These are phyloP conservation scores for Caenorhabditis wallacei DNA, from an alignment of 2,888 invertebrate genomes.

Conservation along the genomic window DNA sequence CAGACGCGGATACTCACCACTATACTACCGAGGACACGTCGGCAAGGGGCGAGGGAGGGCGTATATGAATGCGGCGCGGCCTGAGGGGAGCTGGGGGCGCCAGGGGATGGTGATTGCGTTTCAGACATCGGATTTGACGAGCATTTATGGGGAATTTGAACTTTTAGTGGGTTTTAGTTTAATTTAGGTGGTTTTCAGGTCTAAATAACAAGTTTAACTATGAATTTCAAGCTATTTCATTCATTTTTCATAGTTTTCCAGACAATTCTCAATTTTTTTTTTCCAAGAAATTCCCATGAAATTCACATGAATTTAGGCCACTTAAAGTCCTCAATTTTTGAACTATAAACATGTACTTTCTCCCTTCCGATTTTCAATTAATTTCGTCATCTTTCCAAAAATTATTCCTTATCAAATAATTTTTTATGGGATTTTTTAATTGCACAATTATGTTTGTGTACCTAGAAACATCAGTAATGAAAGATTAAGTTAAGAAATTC, in stretches of 20 bases:
- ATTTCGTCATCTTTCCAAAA: constrained; percentile 1
- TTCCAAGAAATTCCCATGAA: not conserved
- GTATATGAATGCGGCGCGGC: constrained; percentile 8
- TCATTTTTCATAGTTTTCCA: not conserved
- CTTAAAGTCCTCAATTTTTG: not conserved
- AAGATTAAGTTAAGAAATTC: too few relatives aligned
- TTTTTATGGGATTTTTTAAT: constrained; percentile 1
- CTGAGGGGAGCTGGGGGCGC: not conserved
- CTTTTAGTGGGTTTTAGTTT: not conserved
- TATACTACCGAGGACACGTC: constrained; percentile 72
- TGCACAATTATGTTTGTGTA: not conserved
- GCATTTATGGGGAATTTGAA: not conserved
- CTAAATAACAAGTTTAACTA: too few relatives aligned
- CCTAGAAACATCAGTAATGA: not conserved
- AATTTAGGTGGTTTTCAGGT: not conserved
- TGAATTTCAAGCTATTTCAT: too few relatives aligned
- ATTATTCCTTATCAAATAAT: not conserved
- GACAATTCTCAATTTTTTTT: too few relatives aligned
- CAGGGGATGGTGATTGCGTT: not conserved
- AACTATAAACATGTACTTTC: not conserved
- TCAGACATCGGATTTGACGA: not conserved
- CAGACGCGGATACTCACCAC: constrained; percentile 76
- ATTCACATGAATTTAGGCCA: not conserved
- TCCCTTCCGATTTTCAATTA: not conserved
- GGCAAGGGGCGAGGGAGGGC: not conserved